These are phyloP conservation scores for Dasypus novemcinctus DNA, from an alignment of 2,113 vertebrate genomes.

Conservation along the genomic window DNA sequence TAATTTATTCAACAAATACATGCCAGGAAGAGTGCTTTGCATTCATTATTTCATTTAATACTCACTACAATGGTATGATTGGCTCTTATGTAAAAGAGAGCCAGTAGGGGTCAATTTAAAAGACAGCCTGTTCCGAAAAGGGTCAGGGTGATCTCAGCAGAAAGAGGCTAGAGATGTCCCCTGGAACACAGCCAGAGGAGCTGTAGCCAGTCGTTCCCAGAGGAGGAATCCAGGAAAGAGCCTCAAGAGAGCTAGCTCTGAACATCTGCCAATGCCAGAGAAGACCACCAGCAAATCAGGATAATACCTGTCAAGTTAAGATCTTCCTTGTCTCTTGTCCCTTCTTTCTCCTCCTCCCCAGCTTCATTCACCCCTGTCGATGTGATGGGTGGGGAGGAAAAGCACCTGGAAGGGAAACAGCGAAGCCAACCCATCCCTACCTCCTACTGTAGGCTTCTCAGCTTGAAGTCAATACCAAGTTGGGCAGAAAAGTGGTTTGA, in stretches of 20 bases:
- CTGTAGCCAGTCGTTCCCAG: background rate
- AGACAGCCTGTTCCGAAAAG: background rate
- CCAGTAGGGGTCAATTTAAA: background rate
- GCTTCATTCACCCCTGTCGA: too few relatives aligned
- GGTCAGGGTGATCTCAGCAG: background rate
- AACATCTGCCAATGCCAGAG: background rate
- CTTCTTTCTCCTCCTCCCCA: background rate
- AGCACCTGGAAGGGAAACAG: background rate
- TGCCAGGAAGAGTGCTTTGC: background rate
- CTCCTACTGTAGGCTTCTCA: background rate
- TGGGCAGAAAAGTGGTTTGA: background rate
- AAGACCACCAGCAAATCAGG: background rate
- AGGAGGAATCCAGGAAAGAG: background rate
- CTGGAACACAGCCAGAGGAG: background rate
- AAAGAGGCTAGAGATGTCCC: background rate
- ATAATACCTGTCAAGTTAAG: background rate
- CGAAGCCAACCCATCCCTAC: background rate
- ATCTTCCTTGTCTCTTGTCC: background rate
- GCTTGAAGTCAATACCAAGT: background rate
- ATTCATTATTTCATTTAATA: background rate
- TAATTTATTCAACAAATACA: background rate
- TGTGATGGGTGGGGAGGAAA: background rate
- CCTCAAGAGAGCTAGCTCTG: background rate
- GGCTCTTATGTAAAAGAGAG: background rate
- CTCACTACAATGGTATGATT: background rate